A percentile compares a stretch with the other conserved stretches of the same genome.
phyloP scores from a whole-genome alignment of 2,888 invertebrate species.

The Liodrosophila aerea region DNA sequence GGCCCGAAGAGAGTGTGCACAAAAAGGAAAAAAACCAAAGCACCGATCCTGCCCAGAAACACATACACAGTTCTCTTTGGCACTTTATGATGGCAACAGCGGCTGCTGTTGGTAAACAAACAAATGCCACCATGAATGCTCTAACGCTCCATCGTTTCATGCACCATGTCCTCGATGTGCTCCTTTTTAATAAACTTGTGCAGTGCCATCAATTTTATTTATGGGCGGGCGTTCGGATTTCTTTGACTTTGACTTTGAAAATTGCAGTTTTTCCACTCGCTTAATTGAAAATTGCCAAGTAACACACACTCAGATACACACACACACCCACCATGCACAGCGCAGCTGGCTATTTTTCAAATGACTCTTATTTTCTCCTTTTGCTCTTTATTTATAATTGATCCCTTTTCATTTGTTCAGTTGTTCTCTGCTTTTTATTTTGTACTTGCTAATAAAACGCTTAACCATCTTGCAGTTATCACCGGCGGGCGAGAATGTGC shows the following conservation, averaged over 20 bases:
- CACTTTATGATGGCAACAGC: constrained; percentile 68
- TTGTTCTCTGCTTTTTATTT: constrained; percentile 18
- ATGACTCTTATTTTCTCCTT: constrained; percentile 16
- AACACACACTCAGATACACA: constrained; percentile 3
- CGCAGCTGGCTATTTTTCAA: constrained; percentile 20
- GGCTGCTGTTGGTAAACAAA: constrained; percentile 17
- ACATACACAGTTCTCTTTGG: constrained; percentile 30
- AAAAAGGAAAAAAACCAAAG: constrained; percentile 50
- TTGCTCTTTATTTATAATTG: constrained; percentile 22
- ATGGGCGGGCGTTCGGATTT: constrained; percentile 63
- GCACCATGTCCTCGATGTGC: constrained; percentile 28
- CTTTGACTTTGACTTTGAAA: constrained; percentile 60
- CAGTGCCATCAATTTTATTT: constrained; percentile 76
- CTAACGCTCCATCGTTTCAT: too few species aligned
- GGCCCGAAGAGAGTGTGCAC: too few species aligned
- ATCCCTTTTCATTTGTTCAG: constrained; percentile 20
- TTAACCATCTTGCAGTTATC: constrained; percentile 63
- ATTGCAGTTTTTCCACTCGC: constrained; percentile 46
- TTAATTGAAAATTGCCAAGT: constrained; percentile 32
- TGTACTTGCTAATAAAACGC: constrained; percentile 45
- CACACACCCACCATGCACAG: constrained; percentile 5
- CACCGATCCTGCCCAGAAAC: constrained; percentile 22
- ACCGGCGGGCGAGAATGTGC: constrained; percentile 42
- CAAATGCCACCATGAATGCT: constrained; percentile 8
- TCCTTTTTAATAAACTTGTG: constrained; percentile 73